These are phyloP conservation scores for Xyrauchen texanus DNA, from an alignment of 2,113 vertebrate species.

Conservation along the genomic window DNA sequence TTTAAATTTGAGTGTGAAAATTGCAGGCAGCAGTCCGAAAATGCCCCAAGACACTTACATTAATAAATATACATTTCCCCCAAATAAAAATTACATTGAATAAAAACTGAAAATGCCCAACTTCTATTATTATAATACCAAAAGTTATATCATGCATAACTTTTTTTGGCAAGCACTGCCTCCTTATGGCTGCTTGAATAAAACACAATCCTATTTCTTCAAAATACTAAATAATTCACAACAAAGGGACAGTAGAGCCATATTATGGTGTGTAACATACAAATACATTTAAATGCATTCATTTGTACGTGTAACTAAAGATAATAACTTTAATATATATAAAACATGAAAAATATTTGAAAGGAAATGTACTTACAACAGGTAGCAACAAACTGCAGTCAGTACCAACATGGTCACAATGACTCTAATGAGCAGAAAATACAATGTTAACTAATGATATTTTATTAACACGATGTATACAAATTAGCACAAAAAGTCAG, in stretches of 20 bases:
- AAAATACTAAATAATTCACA: constrained; percentile 27
- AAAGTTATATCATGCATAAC: no score
- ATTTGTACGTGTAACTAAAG: no score
- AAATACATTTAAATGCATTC: not conserved
- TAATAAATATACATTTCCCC: no score
- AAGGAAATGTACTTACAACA: constrained; percentile 90
- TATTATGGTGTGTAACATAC: not conserved
- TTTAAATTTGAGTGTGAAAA: no score
- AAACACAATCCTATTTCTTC: constrained; percentile 5
- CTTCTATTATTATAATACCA: no score
- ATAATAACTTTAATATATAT: no score
- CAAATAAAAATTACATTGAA: no score
- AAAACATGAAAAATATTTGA: not conserved
- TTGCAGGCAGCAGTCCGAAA: no score
- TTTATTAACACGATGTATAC: not conserved
- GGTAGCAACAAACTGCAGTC: constrained; percentile 94
- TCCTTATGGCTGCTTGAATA: not conserved
- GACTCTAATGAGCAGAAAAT: constrained; percentile 73
- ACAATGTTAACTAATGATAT: not conserved
- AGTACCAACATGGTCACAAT: constrained; percentile 95
- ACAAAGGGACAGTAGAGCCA: not conserved
- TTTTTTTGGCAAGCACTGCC: constrained; percentile 2
- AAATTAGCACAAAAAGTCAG: not conserved
- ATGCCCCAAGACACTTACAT: no score
- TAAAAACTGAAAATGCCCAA: no score